Evolutionary conservation across 92 coral and sea anemone genomes (phyloP), one percentile per base, ranked within the genome.

Genomic region (Metridium senile): DNA sequence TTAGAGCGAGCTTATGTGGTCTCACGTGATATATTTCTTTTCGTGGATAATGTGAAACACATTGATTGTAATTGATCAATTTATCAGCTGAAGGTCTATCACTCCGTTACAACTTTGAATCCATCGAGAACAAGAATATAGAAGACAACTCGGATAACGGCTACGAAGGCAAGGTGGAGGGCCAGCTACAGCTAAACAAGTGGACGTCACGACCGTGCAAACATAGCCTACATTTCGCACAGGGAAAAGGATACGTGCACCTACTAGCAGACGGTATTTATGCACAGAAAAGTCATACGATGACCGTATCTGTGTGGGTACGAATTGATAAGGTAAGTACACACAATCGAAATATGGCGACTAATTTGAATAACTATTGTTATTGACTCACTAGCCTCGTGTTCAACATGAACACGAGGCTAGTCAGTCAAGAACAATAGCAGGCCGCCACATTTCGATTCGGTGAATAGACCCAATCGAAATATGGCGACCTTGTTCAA

Each of bases 241-340:
- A 58, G 26, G 87, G 76, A 8, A 59, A 58, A 33, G 91, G 87
- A 11, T 46, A 77, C 68, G 63, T 86, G 13, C 54, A 77, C 25
- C 33, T 76, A 33, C 66, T 49, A 39, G 49, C 49, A 21, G 51
- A 26, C 66, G 76, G 74, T 26, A 66, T 85, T 6, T 31, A 85
- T 34, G 73, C 21, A 0, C 67, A 68, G 32, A 76, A 66, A 19
- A 76, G 77, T 21, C 68, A 66, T 31, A 75, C 80, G 11, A 80
- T 87, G 82, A 73, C 92, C 1, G 81, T 90, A 49, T 79, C 88
- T 9, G 82, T 79, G 31, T 90, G 96, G 96, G 64, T 90, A 13
- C 92, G 89, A 67, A 81, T 90, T 19, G 26, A 47, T 10, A 72
- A 39, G 49, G 49, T 39, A n/a, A n/a, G n/a, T n/a, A n/a, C n/a